Conservation (phyloP, 1,140 invertebrate species). For the Druon quercuslanigerum region DNA sequence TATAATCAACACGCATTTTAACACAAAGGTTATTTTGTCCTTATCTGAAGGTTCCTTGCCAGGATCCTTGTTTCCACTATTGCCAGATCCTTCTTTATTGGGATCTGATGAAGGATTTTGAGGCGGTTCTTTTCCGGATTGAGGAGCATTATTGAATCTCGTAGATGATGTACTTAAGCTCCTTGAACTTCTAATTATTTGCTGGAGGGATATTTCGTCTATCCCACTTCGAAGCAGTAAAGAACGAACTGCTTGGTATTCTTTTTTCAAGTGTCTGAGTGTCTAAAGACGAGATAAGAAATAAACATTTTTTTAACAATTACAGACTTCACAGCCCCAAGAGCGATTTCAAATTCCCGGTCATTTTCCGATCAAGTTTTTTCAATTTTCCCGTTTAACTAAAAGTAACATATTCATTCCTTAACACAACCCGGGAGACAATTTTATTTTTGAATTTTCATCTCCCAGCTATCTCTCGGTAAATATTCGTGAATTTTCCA, state of each 20-base stretch:
- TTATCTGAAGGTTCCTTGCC: conserved; percentile 38
- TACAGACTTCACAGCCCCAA: too few species aligned
- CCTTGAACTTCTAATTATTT: conserved; percentile 31
- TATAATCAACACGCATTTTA: conserved; percentile 37
- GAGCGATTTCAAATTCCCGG: too few species aligned
- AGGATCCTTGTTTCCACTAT: conserved; percentile 35
- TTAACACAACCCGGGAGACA: too few species aligned
- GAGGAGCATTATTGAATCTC: conserved; percentile 32
- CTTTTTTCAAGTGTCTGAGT: conserved; percentile 65
- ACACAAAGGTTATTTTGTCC: conserved; percentile 25
- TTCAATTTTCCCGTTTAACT: too few species aligned
- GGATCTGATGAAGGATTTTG: conserved; percentile 6
- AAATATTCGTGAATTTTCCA: too few species aligned
- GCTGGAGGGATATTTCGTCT: conserved; percentile 15
- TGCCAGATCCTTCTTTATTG: conserved; percentile 44
- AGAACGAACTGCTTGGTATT: conserved; percentile 72
- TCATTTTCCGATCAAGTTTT: too few species aligned
- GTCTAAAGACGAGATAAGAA: conserved; percentile 44
- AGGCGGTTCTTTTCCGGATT: conserved; percentile 14
- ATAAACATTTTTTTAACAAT: background rate
- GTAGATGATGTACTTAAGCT: conserved; percentile 44
- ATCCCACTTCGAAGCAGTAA: conserved; percentile 68
- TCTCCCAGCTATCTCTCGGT: too few species aligned
- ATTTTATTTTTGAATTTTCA: too few species aligned
- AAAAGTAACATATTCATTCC: too few species aligned